Conservation (phyloP, 2,113 vertebrate genomes). For the Psettodes erumei region DNA sequence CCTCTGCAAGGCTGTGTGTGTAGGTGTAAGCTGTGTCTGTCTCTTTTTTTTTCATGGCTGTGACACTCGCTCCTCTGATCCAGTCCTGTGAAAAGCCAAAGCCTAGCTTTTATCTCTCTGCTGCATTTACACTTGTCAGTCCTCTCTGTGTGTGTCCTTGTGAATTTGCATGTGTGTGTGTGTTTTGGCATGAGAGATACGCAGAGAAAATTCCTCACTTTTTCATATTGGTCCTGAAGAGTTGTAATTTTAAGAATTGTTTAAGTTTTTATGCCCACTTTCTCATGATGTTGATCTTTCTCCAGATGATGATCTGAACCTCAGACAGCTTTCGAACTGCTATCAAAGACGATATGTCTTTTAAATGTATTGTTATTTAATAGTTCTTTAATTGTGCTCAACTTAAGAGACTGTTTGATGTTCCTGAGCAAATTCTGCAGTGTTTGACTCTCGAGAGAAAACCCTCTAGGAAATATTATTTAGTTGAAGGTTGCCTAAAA, state of each 20-base stretch:
- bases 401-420: constrained; percentile 17
- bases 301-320: constrained; percentile 38
- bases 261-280: too few species aligned
- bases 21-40: constrained; percentile 25
- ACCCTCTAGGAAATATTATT: not conserved
- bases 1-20: constrained; percentile 2
- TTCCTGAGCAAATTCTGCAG: constrained; percentile 11
- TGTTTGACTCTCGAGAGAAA: not conserved
- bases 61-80: constrained; percentile 53
- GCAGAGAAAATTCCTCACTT: not conserved
- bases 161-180: constrained; percentile 10
- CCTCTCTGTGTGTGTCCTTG: constrained; percentile 3
- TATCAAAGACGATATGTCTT: constrained; percentile 23
- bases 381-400: too few species aligned
- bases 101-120: constrained; percentile 42
- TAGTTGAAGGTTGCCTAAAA: not conserved
- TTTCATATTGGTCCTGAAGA: not conserved
- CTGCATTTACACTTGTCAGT: constrained; percentile 45
- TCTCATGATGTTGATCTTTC: too few species aligned
- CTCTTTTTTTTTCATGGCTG: constrained; percentile 46
- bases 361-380: constrained; percentile 29
- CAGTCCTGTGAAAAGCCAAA: constrained; percentile 47
- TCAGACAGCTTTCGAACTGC: constrained; percentile 14
- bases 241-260: constrained; percentile 31
- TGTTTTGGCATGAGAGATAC: constrained; percentile 7